Conservation (phyloP, 2,113 vertebrate species). For the Zingel zingel region DNA sequence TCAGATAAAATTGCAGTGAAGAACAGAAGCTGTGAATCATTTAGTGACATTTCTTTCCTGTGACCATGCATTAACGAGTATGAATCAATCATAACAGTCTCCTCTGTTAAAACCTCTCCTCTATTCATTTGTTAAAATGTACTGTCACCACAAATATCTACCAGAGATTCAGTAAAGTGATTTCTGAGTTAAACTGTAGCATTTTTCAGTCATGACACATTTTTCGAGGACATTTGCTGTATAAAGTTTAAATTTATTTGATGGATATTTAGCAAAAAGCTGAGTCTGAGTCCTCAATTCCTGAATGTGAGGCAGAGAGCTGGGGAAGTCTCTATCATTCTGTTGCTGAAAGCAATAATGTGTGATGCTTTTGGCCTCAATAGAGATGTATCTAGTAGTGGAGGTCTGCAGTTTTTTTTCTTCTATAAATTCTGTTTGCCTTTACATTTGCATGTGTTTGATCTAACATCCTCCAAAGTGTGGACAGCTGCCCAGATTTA, state of each 20-base stretch:
- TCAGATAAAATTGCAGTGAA: not conserved
- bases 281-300: not conserved
- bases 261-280: not conserved
- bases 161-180: slow-evolving; percentile 13
- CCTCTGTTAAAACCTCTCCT: slow-evolving; percentile 13
- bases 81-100: slow-evolving; percentile 37
- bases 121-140: slow-evolving; percentile 21
- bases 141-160: slow-evolving; percentile 18
- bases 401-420: not conserved
- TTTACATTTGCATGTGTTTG: not conserved
- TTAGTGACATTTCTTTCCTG: slow-evolving; percentile 25
- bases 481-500: not conserved
- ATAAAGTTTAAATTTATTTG: not conserved
- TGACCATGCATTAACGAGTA: slow-evolving; percentile 37
- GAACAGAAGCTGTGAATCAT: slow-evolving; percentile 31
- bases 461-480: not conserved
- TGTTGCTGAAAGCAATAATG: slow-evolving; percentile 24
- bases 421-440: not conserved
- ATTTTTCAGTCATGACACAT: slow-evolving; percentile 2
- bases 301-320: slow-evolving; percentile 1
- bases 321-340: slow-evolving; percentile 25
- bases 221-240: not conserved
- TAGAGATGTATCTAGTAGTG: not conserved
- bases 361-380: slow-evolving; percentile 13
- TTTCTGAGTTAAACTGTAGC: slow-evolving; percentile 4